A percentile compares a stretch with the other conserved stretches of the same genome.
Conservation (phyloP, 2,113 vertebrate genomes). For the Crotalus helleri region DNA sequence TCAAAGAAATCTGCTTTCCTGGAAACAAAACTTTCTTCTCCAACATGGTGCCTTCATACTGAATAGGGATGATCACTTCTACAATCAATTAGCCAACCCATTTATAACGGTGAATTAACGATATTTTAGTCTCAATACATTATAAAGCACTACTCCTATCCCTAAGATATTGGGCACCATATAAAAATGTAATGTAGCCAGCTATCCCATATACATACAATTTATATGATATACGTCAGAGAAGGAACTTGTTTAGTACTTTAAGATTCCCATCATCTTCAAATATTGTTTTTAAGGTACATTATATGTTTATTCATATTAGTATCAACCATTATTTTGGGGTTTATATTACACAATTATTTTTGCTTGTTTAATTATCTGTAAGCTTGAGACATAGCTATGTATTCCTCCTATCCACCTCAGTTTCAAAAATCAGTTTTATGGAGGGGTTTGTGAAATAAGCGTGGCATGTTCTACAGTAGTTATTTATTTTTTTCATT, state of each 20-base stretch:
- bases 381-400: slow-evolving; percentile 47
- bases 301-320: neutral
- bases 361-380: slow-evolving; percentile 16
- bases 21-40: neutral
- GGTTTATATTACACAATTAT: neutral
- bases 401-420: slow-evolving; percentile 55
- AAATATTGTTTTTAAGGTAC: neutral
- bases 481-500: slow-evolving; percentile 41
- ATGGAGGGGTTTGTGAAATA: slow-evolving; percentile 48
- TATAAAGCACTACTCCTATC: neutral
- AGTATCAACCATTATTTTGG: neutral
- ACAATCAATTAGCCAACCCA: neutral
- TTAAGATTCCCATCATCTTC: neutral
- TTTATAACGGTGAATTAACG: neutral
- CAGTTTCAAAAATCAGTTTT: slow-evolving; percentile 49
- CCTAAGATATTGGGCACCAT: neutral
- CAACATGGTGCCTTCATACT: neutral
- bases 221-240: neutral
- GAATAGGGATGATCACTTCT: neutral
- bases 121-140: neutral
- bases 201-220: neutral
- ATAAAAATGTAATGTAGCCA: neutral
- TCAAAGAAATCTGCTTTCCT: neutral
- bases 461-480: slow-evolving; percentile 32
- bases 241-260: neutral